Evolutionary conservation across 2,888 invertebrate species (phyloP).

Genomic region (Scaptodrosophila latifasciaeformis): DNA sequence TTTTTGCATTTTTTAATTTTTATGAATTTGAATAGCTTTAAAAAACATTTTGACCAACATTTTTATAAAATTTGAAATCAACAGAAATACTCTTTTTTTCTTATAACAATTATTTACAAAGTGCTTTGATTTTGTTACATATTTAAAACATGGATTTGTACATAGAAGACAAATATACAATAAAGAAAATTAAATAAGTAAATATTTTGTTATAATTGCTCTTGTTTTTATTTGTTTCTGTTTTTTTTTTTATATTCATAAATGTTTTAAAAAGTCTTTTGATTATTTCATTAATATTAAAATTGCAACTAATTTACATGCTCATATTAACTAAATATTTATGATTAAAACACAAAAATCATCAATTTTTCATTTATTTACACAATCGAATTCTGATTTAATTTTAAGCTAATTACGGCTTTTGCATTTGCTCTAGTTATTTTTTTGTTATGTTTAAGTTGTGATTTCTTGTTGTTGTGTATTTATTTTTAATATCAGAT

Average conservation of each 20-base stretch:
- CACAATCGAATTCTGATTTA: conserved; percentile 34
- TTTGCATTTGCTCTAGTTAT: no score
- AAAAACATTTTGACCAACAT: conserved; percentile 25
- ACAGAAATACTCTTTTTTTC: conserved; percentile 21
- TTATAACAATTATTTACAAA: conserved; percentile 56
- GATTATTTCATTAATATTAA: conserved; percentile 16
- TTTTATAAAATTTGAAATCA: conserved; percentile 25
- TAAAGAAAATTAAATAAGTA: conserved; percentile 28
- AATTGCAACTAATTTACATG: conserved; percentile 21
- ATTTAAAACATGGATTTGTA: conserved; percentile 22
- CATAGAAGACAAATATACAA: not conserved
- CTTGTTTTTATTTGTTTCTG: conserved; percentile 18
- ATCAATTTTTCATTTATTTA: conserved; percentile 19
- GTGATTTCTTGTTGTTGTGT: conserved; percentile 9
- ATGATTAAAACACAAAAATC: no score
- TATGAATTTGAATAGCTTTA: conserved; percentile 5
- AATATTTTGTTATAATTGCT: conserved; percentile 37
- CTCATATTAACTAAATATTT: not conserved
- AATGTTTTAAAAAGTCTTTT: conserved; percentile 6
- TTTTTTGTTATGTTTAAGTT: conserved; percentile 24
- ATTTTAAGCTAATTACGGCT: conserved; percentile 40
- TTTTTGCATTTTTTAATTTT: conserved; percentile 9
- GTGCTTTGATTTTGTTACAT: conserved; percentile 34
- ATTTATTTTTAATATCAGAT: conserved; percentile 1
- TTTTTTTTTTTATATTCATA: no score